Evolutionary conservation across 2,797 vertebrate genomes (phyloP), one percentile per base, ranked within the genome.

Genomic region (Protosalanx chinensis): DNA sequence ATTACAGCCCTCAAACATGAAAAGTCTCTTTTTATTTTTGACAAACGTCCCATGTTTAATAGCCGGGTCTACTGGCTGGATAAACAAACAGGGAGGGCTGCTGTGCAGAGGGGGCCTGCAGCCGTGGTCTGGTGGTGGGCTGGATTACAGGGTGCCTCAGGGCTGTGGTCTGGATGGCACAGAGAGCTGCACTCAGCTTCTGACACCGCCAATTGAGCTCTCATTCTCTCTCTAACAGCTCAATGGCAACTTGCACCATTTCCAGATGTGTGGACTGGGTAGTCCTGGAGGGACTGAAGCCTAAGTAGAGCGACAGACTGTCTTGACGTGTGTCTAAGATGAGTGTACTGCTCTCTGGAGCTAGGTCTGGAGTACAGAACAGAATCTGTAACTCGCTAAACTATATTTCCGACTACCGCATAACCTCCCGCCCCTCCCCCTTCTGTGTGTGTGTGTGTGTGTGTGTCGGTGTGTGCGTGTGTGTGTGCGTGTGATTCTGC

Each of bases 1-100:
- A 92, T 91, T 91, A 90, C 88, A 89, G 88, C 85, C 88, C 91
- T 90, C 88, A 86, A 91, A 93, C 92, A 92, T 91, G 91, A 93
- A 91, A 91, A 92, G 90, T 89, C 89, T 89, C 90, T 90, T 91
- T 93, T 92, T 90, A 89, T 91, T 91, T 87, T 87, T 90, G 89
- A 92, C 90, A 92, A 90, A 75, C 86, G 87, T 90, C 89, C 90
- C 79, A 87, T 85, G 89, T 88, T 88, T 92, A 92, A 91, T 91
- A 87, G 86, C 84, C 30, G 83, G 84, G 80, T 88, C 88, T 84
- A 82, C 65, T 79, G 82, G 87, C 88, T 85, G 88, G 81, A 81
- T 90, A 92, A 91, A 91, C 89, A 90, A 92, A 90, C 90, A 86
- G 86, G 78, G 85, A 85, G 87, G 83, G 81, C 84, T 58, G 82